Conservation (phyloP, 2,113 vertebrate species). For the Struthio camelus region DNA sequence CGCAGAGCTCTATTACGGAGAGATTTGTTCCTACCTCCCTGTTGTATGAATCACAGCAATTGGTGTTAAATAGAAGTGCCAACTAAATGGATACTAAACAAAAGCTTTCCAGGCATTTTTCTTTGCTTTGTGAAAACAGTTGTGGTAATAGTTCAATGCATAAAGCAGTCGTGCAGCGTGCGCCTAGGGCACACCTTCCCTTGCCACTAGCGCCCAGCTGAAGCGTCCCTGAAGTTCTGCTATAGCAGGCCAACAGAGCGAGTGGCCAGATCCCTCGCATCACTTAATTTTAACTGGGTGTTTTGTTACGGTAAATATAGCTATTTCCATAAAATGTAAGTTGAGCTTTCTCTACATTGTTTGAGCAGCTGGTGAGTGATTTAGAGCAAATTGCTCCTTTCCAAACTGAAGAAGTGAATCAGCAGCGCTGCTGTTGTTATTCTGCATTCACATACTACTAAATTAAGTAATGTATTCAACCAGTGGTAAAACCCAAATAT, state of each 20-base stretch:
- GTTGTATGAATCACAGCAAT: not conserved
- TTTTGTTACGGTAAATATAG: not conserved
- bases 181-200: not conserved
- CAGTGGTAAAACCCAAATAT: not conserved
- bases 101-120: not conserved
- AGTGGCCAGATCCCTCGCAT: not conserved
- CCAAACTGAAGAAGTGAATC: not conserved
- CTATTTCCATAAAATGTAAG: not conserved
- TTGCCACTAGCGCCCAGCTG: too few relatives aligned
- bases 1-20: not conserved
- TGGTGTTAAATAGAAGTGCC: not conserved
- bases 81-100: not conserved
- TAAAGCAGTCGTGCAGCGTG: too few relatives aligned
- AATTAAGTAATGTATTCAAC: not conserved
- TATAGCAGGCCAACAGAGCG: not conserved
- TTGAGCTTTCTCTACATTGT: not conserved
- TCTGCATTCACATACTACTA: not conserved
- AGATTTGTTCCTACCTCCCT: not conserved
- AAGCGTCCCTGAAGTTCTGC: not conserved
- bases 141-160: not conserved
- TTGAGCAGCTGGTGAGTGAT: not conserved
- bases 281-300: not conserved
- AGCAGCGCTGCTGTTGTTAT: not conserved
- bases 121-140: not conserved
- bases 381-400: not conserved